Evolutionary conservation across 2,797 vertebrate genomes (phyloP).

Genomic region (Pteronotus mesoamericanus): DNA sequence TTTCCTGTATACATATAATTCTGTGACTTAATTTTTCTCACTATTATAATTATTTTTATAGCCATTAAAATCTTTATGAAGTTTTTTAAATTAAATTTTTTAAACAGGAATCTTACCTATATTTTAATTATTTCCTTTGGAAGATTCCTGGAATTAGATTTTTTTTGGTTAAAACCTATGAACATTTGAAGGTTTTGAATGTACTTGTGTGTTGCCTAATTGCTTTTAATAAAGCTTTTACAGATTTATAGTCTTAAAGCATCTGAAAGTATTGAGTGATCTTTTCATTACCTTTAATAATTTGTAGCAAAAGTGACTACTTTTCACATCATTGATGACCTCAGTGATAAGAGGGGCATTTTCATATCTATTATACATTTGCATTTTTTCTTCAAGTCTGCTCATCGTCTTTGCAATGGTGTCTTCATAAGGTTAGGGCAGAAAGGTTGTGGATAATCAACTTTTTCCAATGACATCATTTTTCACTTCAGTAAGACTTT

Average conservation of each 20-base stretch:
- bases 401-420: background rate
- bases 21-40: slow-evolving; percentile 1
- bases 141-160: background rate
- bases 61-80: slow-evolving; percentile 7
- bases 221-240: slow-evolving; percentile 38
- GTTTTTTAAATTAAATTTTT: background rate
- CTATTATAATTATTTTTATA: slow-evolving; percentile 26
- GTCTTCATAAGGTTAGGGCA: slow-evolving; percentile 15
- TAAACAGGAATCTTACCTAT: background rate
- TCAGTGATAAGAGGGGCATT: background rate
- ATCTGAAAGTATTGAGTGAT: background rate
- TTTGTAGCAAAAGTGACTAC: background rate
- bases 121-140: slow-evolving; percentile 26
- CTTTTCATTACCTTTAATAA: slow-evolving; percentile 12
- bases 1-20: background rate
- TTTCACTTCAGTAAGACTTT: slow-evolving; percentile 52
- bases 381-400: background rate
- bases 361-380: background rate
- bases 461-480: background rate
- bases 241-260: background rate
- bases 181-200: slow-evolving; percentile 24
- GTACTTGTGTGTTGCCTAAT: background rate
- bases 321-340: background rate
- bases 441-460: background rate
- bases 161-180: background rate